Evolutionary conservation across 2,797 vertebrate genomes (phyloP).

Genomic region (Tachyglossus aculeatus): DNA sequence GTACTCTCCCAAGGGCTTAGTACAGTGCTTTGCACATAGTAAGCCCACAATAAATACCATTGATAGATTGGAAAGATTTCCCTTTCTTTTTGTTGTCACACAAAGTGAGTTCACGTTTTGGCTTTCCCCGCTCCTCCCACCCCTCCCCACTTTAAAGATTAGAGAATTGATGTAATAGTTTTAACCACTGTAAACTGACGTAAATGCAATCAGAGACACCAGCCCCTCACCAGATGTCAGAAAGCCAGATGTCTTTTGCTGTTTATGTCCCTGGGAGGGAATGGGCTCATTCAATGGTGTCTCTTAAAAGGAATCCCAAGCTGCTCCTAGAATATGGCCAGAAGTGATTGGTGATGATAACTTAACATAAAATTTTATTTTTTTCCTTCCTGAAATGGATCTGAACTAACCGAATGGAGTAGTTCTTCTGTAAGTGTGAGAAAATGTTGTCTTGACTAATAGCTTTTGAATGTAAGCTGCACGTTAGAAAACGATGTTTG

Average conservation of each 20-base stretch:
- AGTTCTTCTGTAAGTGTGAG: accelerated
- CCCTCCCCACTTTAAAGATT: accelerated
- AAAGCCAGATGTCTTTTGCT: neutral
- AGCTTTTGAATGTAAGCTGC: neutral
- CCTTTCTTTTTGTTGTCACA: neutral
- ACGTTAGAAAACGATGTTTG: neutral
- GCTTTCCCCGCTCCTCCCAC: neutral
- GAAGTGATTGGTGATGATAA: neutral
- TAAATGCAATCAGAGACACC: accelerated
- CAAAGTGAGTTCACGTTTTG: accelerated
- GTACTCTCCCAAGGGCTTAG: no score
- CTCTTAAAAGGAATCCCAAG: accelerated
- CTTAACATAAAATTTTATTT: neutral
- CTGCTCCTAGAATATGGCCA: neutral
- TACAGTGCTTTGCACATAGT: neutral
- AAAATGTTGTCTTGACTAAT: neutral
- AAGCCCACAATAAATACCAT: neutral
- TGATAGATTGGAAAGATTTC: neutral
- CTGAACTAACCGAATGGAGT: neutral
- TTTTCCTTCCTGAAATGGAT: neutral
- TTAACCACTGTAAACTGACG: neutral
- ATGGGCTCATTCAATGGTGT: accelerated
- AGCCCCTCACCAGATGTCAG: neutral
- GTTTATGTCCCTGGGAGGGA: neutral
- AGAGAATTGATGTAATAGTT: neutral